phyloP scores from a whole-genome alignment of 2,888 invertebrate genomes.

The Sesia bembeciformis region DNA sequence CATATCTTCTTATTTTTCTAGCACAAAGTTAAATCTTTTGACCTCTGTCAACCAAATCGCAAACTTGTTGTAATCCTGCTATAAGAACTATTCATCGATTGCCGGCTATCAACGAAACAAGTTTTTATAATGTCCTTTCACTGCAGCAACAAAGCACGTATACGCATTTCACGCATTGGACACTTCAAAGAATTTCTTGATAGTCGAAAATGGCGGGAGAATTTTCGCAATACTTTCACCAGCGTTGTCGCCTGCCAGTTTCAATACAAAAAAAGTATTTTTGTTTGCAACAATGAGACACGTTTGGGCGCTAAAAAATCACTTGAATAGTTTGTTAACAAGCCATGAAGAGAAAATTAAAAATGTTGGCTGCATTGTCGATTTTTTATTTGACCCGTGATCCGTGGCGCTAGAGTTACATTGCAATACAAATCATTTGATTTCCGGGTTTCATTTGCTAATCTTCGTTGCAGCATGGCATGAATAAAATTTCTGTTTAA shows the following conservation, averaged over 20 bases:
- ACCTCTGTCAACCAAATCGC: conserved; percentile 15
- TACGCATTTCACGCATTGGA: conserved; percentile 18
- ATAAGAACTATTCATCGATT: conserved; percentile 16
- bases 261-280: conserved; percentile 22
- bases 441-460: neutral
- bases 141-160: conserved; percentile 10
- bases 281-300: conserved; percentile 31
- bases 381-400: neutral
- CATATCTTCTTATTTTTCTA: conserved; percentile 17
- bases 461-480: neutral
- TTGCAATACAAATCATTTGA: neutral
- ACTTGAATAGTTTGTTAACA: conserved; percentile 33
- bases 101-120: conserved; percentile 6
- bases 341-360: conserved; percentile 45
- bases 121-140: conserved; percentile 22
- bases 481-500: too few relatives aligned
- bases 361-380: conserved; percentile 13
- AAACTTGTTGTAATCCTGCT: neutral
- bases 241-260: conserved; percentile 30
- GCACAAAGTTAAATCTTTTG: conserved; percentile 40
- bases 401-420: neutral
- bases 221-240: conserved; percentile 47
- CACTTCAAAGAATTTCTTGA: conserved; percentile 28
- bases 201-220: conserved; percentile 27
- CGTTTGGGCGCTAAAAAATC: conserved; percentile 40